phyloP scores from a whole-genome alignment of 2,888 invertebrate genomes.

The Brenthis daphne region DNA sequence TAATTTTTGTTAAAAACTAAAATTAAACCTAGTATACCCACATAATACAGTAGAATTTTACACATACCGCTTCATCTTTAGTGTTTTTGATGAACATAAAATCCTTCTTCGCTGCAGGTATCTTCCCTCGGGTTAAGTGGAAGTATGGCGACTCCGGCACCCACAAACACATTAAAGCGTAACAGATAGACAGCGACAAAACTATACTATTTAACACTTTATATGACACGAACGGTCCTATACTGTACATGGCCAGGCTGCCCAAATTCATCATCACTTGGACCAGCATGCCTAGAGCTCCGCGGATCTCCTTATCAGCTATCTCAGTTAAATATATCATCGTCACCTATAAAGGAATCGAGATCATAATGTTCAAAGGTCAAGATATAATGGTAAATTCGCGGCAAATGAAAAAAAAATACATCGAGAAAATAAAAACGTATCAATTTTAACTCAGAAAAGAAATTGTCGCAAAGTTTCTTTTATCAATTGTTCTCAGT shows the following conservation, averaged over 20 bases:
- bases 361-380: not conserved
- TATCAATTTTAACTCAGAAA: no score
- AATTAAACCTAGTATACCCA: no score
- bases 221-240: conserved; percentile 78
- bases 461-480: no score
- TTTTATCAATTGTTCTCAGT: no score
- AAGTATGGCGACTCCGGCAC: conserved; percentile 85
- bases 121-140: conserved; percentile 77
- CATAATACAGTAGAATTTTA: not conserved
- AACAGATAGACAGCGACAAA: conserved; percentile 70
- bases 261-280: conserved; percentile 77
- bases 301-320: conserved; percentile 77
- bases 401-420: no score
- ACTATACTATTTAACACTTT: conserved; percentile 69
- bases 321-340: conserved; percentile 80
- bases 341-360: conserved; percentile 62
- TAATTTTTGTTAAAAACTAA: no score
- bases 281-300: conserved; percentile 72
- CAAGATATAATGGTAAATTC: not conserved
- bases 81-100: conserved; percentile 71
- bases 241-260: conserved; percentile 66
- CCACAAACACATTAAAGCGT: conserved; percentile 75
- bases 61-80: conserved; percentile 63
- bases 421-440: no score
- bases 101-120: conserved; percentile 70